phyloP scores from a whole-genome alignment of 2,888 invertebrate genomes.

The Drosophila nigritarsus region DNA sequence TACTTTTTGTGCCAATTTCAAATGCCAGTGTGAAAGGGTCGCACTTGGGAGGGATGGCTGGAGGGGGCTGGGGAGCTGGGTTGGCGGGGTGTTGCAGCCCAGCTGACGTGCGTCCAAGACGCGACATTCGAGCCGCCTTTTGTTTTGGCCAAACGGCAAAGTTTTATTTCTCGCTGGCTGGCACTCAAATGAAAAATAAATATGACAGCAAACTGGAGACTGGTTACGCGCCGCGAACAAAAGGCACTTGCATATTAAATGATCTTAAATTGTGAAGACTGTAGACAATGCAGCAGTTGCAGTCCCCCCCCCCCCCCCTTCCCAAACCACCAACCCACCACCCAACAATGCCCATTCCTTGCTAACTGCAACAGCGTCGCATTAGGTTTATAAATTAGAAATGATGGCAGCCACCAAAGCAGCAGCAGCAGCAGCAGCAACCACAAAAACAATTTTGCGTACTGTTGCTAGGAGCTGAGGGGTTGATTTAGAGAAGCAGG shows the following conservation, averaged over 20 bases:
- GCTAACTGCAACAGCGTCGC: conserved; percentile 65
- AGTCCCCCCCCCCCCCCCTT: not conserved
- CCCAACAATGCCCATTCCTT: not conserved
- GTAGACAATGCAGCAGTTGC: conserved; percentile 59
- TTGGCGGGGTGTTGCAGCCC: conserved; percentile 41
- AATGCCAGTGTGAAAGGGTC: conserved; percentile 27
- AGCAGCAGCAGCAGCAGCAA: conserved; percentile 46
- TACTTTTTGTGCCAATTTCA: conserved; percentile 59
- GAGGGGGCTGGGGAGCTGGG: not conserved
- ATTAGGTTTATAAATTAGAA: conserved; percentile 80
- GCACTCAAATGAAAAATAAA: conserved; percentile 80
- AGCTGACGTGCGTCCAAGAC: conserved; percentile 71
- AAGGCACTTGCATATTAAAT: conserved; percentile 79
- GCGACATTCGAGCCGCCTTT: conserved; percentile 64
- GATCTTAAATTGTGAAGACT: conserved; percentile 78
- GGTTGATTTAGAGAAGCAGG: not conserved
- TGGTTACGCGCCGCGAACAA: conserved; percentile 62
- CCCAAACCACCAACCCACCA: no score
- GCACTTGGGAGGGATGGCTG: no score
- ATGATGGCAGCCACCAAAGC: conserved; percentile 66
- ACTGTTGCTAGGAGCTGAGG: not conserved
- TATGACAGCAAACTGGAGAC: conserved; percentile 70
- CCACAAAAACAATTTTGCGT: conserved; percentile 42
- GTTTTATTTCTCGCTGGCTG: conserved; percentile 69
- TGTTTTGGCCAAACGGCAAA: conserved; percentile 76